Evolutionary conservation across 2,888 invertebrate genomes (phyloP), one percentile per base, ranked within the genome.

Genomic region (Tryphoninae sp.): DNA sequence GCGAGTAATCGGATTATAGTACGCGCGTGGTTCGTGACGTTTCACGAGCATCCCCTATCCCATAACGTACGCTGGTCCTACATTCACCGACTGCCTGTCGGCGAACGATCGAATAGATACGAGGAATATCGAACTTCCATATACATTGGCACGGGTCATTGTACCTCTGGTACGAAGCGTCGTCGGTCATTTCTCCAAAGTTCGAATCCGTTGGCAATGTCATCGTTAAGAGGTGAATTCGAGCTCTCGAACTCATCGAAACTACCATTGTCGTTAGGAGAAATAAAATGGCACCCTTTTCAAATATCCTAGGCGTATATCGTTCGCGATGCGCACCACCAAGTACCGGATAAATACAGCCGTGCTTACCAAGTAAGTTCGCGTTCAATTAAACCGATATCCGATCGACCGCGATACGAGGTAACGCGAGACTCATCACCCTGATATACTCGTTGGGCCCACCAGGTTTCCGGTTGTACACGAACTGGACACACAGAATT

Each of bases 381-480:
- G 26, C 49, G 58, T 74, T 19, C 58, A 74, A 74, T 74, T 65
- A 23, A 65, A 58, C 74, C 58, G 65, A 65, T 74, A 58, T 65
- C 55, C 74, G 74, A 74, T 74, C 65, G 45, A 74, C 74, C 58
- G 26, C 74, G 58, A 26, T 42, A 40, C 58, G 6, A 33, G 13
- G 55, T 53, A 16, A 23, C 22, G 55, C 55, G 65, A 45, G 55
- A 64, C 53, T 61, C 73, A 19, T 23, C 55, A 13, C 55, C 33
- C 33, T 33, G 33, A 33, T 33, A 33, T 6, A 58, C 74, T 74
- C 74, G 58, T 74, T 26, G 55, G 65, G 23, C 33, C 23, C 65
- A 65, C 19, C 40, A 45, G 55, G 59, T 65, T 65, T 58, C 74
- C 23, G 26, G 23, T 64, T 58, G 6, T 16, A 58, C 58, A 55